Percentiles rank a stretch among this genome's conserved stretches.
Evolutionary conservation across 2,797 vertebrate species (phyloP).

Genomic region (Peromyscus aztecus): DNA sequence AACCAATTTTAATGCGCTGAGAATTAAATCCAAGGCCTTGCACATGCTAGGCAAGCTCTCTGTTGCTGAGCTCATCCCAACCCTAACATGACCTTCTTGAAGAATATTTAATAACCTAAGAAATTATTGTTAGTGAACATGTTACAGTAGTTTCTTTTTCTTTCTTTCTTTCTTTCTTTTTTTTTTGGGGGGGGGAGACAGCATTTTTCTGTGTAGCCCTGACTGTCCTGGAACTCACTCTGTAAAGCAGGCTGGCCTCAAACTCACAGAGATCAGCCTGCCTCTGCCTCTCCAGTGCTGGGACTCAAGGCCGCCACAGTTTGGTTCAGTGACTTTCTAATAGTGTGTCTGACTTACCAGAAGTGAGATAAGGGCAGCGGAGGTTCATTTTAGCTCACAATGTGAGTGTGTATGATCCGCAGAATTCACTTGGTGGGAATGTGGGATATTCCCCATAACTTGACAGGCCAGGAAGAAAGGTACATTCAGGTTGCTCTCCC

Average conservation of each 20-base stretch:
- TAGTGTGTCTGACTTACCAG: neutral
- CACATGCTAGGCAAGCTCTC: neutral
- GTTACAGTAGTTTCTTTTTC: neutral
- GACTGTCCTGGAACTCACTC: neutral
- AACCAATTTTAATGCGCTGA: neutral
- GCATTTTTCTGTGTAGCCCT: neutral
- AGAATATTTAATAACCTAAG: slow-evolving; percentile 6
- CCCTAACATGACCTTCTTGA: neutral
- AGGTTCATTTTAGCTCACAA: neutral
- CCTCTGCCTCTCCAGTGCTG: neutral
- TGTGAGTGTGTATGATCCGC: neutral
- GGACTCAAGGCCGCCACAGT: neutral
- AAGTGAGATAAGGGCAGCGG: neutral
- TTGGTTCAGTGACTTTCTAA: neutral
- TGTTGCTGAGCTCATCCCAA: neutral
- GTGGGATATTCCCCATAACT: neutral
- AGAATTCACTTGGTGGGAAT: neutral
- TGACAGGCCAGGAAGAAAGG: neutral
- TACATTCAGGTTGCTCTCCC: neutral
- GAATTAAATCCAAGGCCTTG: neutral
- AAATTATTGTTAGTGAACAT: neutral
- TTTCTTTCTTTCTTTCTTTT: no score
- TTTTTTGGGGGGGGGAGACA: no score
- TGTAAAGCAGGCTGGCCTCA: neutral
- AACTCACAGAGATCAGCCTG: neutral